phyloP scores from a whole-genome alignment of 2,113 vertebrate genomes.

The Danionella cerebrum region DNA sequence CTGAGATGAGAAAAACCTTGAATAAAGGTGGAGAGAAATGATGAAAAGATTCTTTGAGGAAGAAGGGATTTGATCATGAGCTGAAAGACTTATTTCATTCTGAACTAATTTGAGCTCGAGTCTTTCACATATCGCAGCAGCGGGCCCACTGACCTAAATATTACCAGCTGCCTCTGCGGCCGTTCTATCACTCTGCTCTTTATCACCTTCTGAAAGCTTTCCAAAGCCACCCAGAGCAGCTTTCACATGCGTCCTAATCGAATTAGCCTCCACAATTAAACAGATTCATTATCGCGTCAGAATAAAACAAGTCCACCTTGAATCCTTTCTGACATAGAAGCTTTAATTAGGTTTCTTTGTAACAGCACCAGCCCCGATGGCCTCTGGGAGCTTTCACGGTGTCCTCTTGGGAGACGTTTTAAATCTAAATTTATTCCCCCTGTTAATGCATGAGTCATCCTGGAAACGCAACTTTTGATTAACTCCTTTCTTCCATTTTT shows the following conservation, averaged over 20 bases:
- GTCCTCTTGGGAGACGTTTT: neutral
- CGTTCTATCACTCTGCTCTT: neutral
- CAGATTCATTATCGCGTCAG: neutral
- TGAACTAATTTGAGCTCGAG: neutral
- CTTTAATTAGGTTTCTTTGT: conserved; percentile 14
- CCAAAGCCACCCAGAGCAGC: neutral
- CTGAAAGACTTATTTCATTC: neutral
- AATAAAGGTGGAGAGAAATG: neutral
- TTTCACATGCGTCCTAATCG: neutral
- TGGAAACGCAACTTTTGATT: conserved; percentile 12
- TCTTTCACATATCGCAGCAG: neutral
- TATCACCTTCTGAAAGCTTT: neutral
- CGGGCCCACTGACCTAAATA: neutral
- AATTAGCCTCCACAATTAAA: neutral
- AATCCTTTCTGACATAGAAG: conserved; percentile 3
- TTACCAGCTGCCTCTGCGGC: neutral
- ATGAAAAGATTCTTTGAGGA: neutral
- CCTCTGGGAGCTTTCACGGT: neutral
- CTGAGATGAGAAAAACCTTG: neutral
- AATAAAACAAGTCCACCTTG: neutral
- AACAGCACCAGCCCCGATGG: neutral
- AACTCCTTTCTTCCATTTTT: conserved; percentile 18
- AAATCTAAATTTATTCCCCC: conserved; percentile 1
- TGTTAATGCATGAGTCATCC: conserved; percentile 13
- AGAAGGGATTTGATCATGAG: neutral